phyloP scores from a whole-genome alignment of 92 coral and sea anemone species.

The Actinernus sp. region DNA sequence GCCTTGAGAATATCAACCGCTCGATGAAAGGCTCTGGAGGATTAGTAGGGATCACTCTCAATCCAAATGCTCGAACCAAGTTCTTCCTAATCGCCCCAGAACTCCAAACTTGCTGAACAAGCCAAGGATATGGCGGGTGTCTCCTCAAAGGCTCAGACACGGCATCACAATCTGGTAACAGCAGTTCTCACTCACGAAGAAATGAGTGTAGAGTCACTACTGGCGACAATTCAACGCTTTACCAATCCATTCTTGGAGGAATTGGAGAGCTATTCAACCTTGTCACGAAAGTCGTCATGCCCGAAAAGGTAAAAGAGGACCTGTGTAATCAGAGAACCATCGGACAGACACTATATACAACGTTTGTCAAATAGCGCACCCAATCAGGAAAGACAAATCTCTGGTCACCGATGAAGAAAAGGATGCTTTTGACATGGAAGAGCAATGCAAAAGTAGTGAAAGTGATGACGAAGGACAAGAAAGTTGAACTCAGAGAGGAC shows the following conservation, averaged over 20 bases:
- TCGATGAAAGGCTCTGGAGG: slow-evolving; percentile 72
- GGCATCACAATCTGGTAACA: slow-evolving; percentile 29
- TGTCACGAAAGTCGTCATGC: slow-evolving; percentile 46
- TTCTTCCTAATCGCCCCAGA: slow-evolving; percentile 56
- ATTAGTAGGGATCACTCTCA: slow-evolving; percentile 59
- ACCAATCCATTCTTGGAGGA: slow-evolving; percentile 60
- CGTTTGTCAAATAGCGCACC: slow-evolving; percentile 25
- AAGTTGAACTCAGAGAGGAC: slow-evolving; percentile 30
- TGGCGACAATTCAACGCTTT: slow-evolving; percentile 24
- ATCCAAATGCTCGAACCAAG: slow-evolving; percentile 43
- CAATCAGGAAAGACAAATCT: slow-evolving; percentile 15
- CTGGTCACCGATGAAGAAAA: too few species aligned
- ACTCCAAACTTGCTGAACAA: slow-evolving; percentile 48
- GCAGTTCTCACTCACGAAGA: slow-evolving; percentile 34
- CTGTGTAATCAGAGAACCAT: slow-evolving; percentile 29
- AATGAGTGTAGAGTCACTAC: slow-evolving; percentile 28
- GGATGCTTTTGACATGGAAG: too few species aligned
- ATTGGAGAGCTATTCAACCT: slow-evolving; percentile 47
- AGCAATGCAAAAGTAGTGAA: too few species aligned
- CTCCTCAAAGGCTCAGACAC: slow-evolving; percentile 10
- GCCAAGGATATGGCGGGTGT: slow-evolving; percentile 46
- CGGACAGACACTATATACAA: slow-evolving; percentile 6
- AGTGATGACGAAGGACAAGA: neutral
- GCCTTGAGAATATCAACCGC: slow-evolving; percentile 57
- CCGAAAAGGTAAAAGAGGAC: slow-evolving; percentile 51